Evolutionary conservation across 1,140 invertebrate genomes (phyloP), one percentile per base, ranked within the genome.

Genomic region (Arion vulgaris): DNA sequence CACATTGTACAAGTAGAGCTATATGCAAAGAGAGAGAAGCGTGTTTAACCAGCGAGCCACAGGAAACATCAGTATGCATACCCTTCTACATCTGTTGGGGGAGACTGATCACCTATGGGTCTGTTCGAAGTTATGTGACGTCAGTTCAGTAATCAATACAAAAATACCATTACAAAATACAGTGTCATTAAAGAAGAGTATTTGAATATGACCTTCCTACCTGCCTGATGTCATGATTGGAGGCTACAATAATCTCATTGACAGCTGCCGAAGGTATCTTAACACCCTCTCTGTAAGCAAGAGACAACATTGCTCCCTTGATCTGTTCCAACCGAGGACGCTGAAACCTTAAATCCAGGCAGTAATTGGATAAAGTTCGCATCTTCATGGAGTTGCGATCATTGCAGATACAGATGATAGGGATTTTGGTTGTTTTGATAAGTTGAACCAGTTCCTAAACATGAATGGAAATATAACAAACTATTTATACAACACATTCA

Each of bases 351-450:
- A 99, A 92, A 93, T 99, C 98, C 91, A 96, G 99, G 89, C 97
- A 99, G 92, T 99, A 96, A 92, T 98, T 98, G 39, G 95, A 94
- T 0, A 99, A 93, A 0, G 96, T 97, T 74, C 97, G 94, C 92
- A 99, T 98, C 93, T 99, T 99, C 39, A 94, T 95, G 92, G 97
- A 96, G 90, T 96, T 96, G 82, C 98, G 94, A 93, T 99, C 98
- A 90, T 99, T 99, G 92, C 99, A 99, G 94, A 99, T 99, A 92
- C 98, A 99, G 85, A 99, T 96, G 51, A 99, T 96, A 0, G 99
- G 99, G 74, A 99, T 95, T 74, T 96, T 95, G 0, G 96, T 94
- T 1, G 93, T 93, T 93, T 99, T 99, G 69, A 99, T 99, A 9
- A 99, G 93, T 32, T 93, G 93, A 84, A 99, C 98, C 23, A 99